Evolutionary conservation across 2,113 vertebrate genomes (phyloP).

Genomic region (Damaliscus lunatus): DNA sequence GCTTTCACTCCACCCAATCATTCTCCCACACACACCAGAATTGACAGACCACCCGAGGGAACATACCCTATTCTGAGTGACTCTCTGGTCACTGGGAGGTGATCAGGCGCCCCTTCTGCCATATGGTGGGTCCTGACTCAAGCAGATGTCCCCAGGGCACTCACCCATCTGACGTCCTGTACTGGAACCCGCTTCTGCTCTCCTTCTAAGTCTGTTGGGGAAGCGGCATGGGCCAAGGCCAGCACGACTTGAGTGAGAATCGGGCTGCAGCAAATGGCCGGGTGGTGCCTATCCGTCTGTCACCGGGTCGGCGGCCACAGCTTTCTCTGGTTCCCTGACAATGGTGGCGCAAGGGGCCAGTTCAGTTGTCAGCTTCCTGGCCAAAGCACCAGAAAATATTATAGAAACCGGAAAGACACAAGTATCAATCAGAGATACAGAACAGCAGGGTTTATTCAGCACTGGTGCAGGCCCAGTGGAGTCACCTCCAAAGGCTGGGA

Average conservation of each 20-base stretch:
- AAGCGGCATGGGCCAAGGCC: not conserved
- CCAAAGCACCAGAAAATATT: not conserved
- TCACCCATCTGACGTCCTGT: not conserved
- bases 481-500: not conserved
- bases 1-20: not conserved
- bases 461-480: not conserved
- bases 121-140: not conserved
- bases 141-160: not conserved
- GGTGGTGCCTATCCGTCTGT: not conserved
- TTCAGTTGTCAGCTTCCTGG: not conserved
- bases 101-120: not conserved
- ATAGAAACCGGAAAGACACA: not conserved
- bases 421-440: not conserved
- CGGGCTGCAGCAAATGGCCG: not conserved
- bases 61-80: not conserved
- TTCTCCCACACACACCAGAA: not conserved
- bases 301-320: fast-evolving
- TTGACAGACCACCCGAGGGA: not conserved
- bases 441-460: not conserved
- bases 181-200: not conserved
- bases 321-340: not conserved
- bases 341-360: not conserved
- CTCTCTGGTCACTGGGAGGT: not conserved
- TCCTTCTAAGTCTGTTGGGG: not conserved
- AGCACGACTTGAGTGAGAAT: fast-evolving